Conservation (phyloP, 1,140 invertebrate genomes). For the Meloidogyne floridensis region DNA sequence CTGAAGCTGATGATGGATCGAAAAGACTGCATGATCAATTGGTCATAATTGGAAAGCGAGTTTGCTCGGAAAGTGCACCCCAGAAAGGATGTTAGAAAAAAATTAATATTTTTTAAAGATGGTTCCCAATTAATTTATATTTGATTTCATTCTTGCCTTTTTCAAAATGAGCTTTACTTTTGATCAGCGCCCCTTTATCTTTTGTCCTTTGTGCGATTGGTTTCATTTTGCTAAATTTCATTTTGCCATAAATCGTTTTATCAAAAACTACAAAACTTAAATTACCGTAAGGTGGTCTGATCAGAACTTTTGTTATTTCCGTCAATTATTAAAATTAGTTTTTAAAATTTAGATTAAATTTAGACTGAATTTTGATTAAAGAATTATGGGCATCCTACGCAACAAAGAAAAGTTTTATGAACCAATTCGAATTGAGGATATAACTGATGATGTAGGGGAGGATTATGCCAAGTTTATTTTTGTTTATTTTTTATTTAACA, state of each 20-base stretch:
- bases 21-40: background rate
- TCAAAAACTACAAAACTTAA: too few species aligned
- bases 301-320: too few species aligned
- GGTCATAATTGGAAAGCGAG: background rate
- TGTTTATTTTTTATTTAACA: background rate
- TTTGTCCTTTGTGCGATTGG: too few species aligned
- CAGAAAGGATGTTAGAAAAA: background rate
- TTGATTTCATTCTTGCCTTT: too few species aligned
- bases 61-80: background rate
- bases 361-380: background rate
- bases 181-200: too few species aligned
- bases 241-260: too few species aligned
- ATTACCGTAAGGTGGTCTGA: too few species aligned
- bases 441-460: conserved; percentile 16
- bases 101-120: background rate
- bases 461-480: conserved; percentile 37
- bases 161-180: too few species aligned
- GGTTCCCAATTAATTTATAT: too few species aligned
- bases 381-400: conserved; percentile 38
- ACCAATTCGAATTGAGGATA: conserved; percentile 43
- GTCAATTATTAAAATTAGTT: too few species aligned
- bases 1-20: background rate
- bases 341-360: background rate
- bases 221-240: too few species aligned
- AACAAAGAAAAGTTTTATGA: conserved; percentile 16